Conservation (phyloP, 2,113 vertebrate genomes). For the Laticauda colubrina region DNA sequence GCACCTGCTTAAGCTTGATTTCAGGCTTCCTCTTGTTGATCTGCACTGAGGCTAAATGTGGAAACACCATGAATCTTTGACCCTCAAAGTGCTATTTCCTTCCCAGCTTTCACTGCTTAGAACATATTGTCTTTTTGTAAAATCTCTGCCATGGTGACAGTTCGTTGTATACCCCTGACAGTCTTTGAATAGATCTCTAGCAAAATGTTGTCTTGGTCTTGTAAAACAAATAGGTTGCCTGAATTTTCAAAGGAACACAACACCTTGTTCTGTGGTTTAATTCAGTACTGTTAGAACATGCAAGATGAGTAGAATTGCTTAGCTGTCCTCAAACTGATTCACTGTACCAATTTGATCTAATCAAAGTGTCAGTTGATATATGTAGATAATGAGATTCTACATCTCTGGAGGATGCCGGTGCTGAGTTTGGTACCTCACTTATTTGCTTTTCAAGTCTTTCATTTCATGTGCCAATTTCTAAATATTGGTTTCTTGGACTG, state of each 20-base stretch:
- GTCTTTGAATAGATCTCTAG: not conserved
- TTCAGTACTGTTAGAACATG: not conserved
- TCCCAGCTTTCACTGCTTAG: conserved; percentile 58
- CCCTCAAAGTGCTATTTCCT: conserved; percentile 60
- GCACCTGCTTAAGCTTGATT: conserved; percentile 65
- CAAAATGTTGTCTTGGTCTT: not conserved
- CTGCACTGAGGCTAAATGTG: conserved; percentile 64
- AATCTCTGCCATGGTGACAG: conserved; percentile 51
- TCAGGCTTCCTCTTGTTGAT: conserved; percentile 70
- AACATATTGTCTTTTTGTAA: conserved; percentile 52
- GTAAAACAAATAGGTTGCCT: not conserved
- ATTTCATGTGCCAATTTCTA: not conserved
- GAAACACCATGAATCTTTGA: conserved; percentile 61
- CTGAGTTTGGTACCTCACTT: not conserved
- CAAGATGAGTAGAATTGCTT: not conserved
- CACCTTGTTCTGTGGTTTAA: not conserved
- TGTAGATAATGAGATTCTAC: not conserved
- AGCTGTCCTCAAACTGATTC: not conserved
- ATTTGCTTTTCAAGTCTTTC: not conserved
- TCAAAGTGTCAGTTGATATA: not conserved
- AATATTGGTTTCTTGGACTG: not conserved
- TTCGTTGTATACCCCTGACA: not conserved
- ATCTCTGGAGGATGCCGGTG: not conserved
- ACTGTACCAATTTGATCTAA: not conserved
- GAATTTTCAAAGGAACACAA: not conserved